These are phyloP conservation scores for Chrysodeixis includens DNA, from an alignment of 2,888 invertebrate genomes.

Conservation along the genomic window DNA sequence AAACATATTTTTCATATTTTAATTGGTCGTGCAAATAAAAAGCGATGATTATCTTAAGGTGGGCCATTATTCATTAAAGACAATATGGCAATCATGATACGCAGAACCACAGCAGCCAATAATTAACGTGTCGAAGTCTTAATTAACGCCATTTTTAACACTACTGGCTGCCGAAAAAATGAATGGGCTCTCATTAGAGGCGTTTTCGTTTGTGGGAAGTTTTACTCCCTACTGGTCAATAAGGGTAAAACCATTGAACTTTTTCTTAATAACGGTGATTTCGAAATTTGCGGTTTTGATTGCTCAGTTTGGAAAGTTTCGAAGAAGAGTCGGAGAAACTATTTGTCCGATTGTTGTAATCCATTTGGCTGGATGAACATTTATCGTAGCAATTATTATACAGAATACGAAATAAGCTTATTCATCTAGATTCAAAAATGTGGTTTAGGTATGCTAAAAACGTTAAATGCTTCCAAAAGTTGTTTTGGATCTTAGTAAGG, in stretches of 20 bases:
- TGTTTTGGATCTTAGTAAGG: too few species aligned
- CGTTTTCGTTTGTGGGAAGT: slow-evolving; percentile 23
- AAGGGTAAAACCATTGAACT: not conserved
- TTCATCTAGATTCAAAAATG: too few species aligned
- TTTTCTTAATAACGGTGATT: slow-evolving; percentile 22
- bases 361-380: too few species aligned
- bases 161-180: slow-evolving; percentile 17
- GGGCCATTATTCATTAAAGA: not conserved
- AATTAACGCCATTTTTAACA: slow-evolving; percentile 1
- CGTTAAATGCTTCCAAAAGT: too few species aligned
- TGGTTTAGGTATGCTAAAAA: too few species aligned
- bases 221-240: slow-evolving; percentile 11
- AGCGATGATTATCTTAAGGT: not conserved
- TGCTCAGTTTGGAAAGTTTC: too few species aligned
- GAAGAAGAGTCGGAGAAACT: too few species aligned
- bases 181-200: slow-evolving; percentile 26
- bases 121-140: not conserved
- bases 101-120: not conserved
- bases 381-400: too few species aligned
- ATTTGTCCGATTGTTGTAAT: too few species aligned
- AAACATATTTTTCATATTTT: slow-evolving; percentile 15
- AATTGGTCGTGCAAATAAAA: slow-evolving; percentile 21
- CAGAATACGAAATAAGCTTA: too few species aligned
- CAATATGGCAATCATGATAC: slow-evolving; percentile 5
- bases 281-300: not conserved